A percentile compares a stretch with the other conserved stretches of the same genome.
Evolutionary conservation across 2,113 vertebrate genomes (phyloP).

Genomic region (Epinephelus lanceolatus): DNA sequence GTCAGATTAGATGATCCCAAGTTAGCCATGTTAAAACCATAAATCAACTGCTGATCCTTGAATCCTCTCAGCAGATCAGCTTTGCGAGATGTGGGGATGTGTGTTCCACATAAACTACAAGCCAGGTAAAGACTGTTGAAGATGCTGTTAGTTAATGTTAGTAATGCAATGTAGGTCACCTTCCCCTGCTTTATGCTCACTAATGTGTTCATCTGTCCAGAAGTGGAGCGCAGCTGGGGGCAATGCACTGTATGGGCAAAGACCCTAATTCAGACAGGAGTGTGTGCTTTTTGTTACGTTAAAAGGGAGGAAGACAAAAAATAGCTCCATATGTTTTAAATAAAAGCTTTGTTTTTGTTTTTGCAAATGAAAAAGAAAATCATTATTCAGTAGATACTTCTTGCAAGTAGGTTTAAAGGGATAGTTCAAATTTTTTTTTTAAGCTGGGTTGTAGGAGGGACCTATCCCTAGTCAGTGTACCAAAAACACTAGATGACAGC

Average conservation of each 20-base stretch:
- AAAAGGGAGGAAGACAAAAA: not conserved
- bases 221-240: constrained; percentile 61
- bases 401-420: not conserved
- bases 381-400: not conserved
- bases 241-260: not conserved
- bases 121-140: not conserved
- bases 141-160: not conserved
- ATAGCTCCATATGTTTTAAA: too few species aligned
- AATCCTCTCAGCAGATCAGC: constrained; percentile 18
- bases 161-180: not conserved
- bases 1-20: not conserved
- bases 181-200: not conserved
- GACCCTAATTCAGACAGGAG: not conserved
- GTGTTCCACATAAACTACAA: not conserved
- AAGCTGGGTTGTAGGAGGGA: too few species aligned
- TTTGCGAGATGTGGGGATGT: not conserved
- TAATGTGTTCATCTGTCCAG: constrained; percentile 51
- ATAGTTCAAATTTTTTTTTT: too few species aligned
- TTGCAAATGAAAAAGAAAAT: not conserved
- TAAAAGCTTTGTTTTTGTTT: not conserved
- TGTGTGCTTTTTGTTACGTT: not conserved
- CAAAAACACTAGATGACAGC: too few species aligned
- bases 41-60: constrained; percentile 14
- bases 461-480: too few species aligned
- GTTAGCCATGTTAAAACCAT: constrained; percentile 28